These are phyloP conservation scores for Notechis scutatus DNA, from an alignment of 2,113 vertebrate genomes.

Conservation along the genomic window DNA sequence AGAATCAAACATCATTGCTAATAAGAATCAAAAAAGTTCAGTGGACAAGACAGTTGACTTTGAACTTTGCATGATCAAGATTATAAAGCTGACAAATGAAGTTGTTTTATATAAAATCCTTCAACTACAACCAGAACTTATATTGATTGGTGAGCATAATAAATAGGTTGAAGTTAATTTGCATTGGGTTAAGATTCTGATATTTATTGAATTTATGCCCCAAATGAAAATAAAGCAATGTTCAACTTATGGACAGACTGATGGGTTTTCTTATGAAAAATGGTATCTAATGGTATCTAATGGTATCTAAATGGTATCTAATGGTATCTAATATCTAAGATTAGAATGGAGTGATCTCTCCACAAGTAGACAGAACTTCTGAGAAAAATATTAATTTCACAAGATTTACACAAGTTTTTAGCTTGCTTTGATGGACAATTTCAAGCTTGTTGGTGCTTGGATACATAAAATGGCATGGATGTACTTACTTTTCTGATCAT, in stretches of 20 bases:
- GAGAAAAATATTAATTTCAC: not conserved
- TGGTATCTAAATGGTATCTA: too few species aligned
- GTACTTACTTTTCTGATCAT: not conserved
- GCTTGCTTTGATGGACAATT: not conserved
- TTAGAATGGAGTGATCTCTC: not conserved
- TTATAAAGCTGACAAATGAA: not conserved
- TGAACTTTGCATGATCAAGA: not conserved
- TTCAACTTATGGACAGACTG: not conserved
- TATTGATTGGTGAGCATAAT: not conserved
- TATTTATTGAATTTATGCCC: not conserved
- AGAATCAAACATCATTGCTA: slow-evolving; percentile 4
- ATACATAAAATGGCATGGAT: not conserved
- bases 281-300: too few species aligned
- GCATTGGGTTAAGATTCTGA: too few species aligned
- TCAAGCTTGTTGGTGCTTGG: not conserved
- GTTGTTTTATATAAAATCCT: not conserved
- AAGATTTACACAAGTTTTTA: not conserved
- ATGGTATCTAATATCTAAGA: too few species aligned
- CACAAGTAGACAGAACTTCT: not conserved
- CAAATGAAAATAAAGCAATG: not conserved
- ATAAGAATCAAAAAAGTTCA: not conserved
- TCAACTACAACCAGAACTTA: not conserved
- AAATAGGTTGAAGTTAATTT: not conserved
- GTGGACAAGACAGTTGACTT: not conserved
- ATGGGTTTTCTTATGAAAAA: too few species aligned